Percentiles rank a stretch among this genome's conserved stretches.
These are phyloP conservation scores for Meta bourneti DNA, from an alignment of 2,888 invertebrate species.

Conservation along the genomic window DNA sequence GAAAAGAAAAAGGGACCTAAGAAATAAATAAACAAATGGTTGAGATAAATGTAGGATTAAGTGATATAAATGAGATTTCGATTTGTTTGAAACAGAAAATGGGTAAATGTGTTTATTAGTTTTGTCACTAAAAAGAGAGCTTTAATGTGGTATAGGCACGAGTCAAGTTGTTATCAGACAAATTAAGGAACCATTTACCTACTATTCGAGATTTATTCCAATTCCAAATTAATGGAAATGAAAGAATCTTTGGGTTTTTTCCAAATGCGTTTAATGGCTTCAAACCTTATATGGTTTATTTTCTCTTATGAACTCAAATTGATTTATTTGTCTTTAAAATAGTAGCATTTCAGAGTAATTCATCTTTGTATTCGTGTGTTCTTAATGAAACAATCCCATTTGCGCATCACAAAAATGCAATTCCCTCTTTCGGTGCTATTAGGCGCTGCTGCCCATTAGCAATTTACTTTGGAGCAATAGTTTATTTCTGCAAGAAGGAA, in stretches of 20 bases:
- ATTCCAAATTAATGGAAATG: background rate
- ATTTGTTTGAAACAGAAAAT: constrained; percentile 14
- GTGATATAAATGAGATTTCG: constrained; percentile 47
- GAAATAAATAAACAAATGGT: background rate
- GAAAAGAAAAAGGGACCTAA: background rate
- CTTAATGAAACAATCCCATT: too few relatives aligned
- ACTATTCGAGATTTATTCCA: background rate
- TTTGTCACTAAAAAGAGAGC: background rate
- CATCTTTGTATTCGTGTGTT: too few relatives aligned
- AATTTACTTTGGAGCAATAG: too few relatives aligned
- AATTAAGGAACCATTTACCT: background rate
- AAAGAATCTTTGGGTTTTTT: background rate
- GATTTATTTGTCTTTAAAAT: too few relatives aligned
- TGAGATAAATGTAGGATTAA: constrained; percentile 47
- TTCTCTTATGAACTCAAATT: too few relatives aligned
- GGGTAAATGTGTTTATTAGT: background rate
- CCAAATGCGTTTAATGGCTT: background rate
- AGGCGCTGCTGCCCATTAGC: too few relatives aligned
- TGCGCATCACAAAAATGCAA: too few relatives aligned
- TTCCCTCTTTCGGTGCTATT: too few relatives aligned
- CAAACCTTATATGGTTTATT: too few relatives aligned
- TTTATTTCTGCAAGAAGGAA: too few relatives aligned
- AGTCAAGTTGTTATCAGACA: background rate
- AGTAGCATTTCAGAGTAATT: too few relatives aligned
- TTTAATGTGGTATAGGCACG: background rate